Percentiles rank a stretch among this genome's conserved stretches.
These are phyloP conservation scores for Linyphia triangularis DNA, from an alignment of 2,888 invertebrate genomes.

Conservation along the genomic window DNA sequence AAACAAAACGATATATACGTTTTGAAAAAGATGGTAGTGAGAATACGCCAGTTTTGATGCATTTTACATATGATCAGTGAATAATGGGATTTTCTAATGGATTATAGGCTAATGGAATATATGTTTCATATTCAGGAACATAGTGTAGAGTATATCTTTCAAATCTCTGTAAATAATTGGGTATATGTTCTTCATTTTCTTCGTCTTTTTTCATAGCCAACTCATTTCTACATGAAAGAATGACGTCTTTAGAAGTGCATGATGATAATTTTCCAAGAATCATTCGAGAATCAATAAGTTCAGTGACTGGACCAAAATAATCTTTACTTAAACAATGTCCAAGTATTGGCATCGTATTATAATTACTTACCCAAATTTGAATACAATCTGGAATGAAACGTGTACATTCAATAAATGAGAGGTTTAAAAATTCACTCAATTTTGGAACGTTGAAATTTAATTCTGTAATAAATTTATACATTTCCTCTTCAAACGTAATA, in stretches of 20 bases:
- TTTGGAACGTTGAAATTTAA: neutral
- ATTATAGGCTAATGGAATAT: constrained; percentile 11
- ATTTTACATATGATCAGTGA: neutral
- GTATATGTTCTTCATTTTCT: neutral
- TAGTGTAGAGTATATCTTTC: constrained; percentile 1
- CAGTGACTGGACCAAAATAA: neutral
- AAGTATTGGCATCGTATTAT: neutral
- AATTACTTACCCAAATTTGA: neutral
- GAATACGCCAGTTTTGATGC: neutral
- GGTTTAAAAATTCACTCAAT: constrained; percentile 1
- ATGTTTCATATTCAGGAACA: neutral
- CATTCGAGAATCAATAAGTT: neutral
- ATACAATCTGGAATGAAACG: constrained; percentile 1
- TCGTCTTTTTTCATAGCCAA: constrained; percentile 4
- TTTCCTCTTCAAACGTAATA: neutral
- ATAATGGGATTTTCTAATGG: constrained; percentile 25
- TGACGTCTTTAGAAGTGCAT: neutral
- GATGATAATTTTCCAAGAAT: constrained; percentile 15
- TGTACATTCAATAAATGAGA: constrained; percentile 6
- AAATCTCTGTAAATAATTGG: neutral
- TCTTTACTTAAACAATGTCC: neutral
- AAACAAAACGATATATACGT: neutral
- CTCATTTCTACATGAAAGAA: constrained; percentile 5
- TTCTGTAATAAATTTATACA: neutral
- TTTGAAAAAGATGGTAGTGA: constrained; percentile 8